Percentiles rank a stretch among this genome's conserved stretches.
Evolutionary conservation across 2,113 vertebrate species (phyloP).

Genomic region (Meleagris gallopavo): DNA sequence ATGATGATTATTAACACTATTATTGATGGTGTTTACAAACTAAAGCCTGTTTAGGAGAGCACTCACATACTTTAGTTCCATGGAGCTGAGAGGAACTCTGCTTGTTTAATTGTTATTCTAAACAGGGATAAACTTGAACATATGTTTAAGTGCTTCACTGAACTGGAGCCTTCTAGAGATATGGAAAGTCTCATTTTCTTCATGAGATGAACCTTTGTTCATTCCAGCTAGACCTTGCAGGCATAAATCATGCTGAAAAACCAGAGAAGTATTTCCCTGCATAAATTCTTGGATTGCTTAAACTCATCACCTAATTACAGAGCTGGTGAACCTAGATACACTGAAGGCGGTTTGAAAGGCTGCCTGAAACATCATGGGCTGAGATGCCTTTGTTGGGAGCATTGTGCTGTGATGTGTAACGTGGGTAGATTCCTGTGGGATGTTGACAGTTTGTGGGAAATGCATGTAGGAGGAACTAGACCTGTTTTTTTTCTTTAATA

Average conservation of each 20-base stretch:
- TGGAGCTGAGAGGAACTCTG: neutral
- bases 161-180: neutral
- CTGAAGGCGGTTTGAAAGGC: slow-evolving; percentile 66
- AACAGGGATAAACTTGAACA: neutral
- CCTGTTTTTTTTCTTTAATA: neutral
- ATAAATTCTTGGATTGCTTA: slow-evolving; percentile 31
- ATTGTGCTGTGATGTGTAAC: slow-evolving; percentile 72
- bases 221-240: neutral
- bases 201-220: neutral
- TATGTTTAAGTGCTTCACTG: neutral
- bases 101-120: neutral
- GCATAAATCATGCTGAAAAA: slow-evolving; percentile 30
- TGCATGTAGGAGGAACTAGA: slow-evolving; percentile 69
- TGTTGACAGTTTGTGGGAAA: slow-evolving; percentile 77
- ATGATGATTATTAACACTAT: neutral
- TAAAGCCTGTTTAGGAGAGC: neutral
- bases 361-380: slow-evolving; percentile 65
- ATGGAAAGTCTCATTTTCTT: neutral
- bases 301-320: slow-evolving; percentile 71
- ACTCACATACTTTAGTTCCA: neutral
- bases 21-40: slow-evolving; percentile 14
- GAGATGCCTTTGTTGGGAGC: slow-evolving; percentile 71
- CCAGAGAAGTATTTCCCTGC: slow-evolving; percentile 21
- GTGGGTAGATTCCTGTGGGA: slow-evolving; percentile 77
- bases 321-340: slow-evolving; percentile 63